A percentile compares a stretch with the other conserved stretches of the same genome.
Conservation (phyloP, 2,113 vertebrate species). For the Pleuronectes platessa region DNA sequence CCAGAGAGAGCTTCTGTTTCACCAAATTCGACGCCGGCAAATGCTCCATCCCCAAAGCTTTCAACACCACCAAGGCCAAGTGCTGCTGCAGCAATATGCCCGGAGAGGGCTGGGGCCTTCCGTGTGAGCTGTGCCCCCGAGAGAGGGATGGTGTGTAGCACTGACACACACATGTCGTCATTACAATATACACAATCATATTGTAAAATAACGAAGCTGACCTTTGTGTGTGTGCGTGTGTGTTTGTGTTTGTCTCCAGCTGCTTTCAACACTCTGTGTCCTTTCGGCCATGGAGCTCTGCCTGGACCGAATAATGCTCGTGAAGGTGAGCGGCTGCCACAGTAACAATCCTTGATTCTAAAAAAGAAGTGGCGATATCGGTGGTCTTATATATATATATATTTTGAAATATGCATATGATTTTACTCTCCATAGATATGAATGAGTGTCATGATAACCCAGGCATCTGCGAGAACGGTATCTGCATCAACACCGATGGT, state of each 20-base stretch:
- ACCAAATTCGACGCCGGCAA: slow-evolving; percentile 91
- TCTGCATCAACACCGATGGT: slow-evolving; percentile 93
- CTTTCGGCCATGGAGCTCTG: slow-evolving; percentile 88
- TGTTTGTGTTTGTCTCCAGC: slow-evolving; percentile 72
- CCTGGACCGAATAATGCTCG: slow-evolving; percentile 84
- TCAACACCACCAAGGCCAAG: slow-evolving; percentile 92
- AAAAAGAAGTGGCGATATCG: not conserved
- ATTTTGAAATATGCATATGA: not conserved
- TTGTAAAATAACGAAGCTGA: slow-evolving; percentile 16
- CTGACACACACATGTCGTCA: not conserved
- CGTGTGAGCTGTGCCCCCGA: slow-evolving; percentile 93
- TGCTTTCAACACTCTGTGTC: slow-evolving; percentile 87
- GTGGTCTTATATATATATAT: not conserved
- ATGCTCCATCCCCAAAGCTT: slow-evolving; percentile 91
- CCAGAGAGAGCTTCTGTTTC: slow-evolving; percentile 94
- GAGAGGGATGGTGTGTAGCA: slow-evolving; percentile 85
- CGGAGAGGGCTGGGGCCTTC: slow-evolving; percentile 93
- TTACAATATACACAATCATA: slow-evolving; percentile 1
- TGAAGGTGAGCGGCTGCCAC: slow-evolving; percentile 83
- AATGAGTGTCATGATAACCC: slow-evolving; percentile 92
- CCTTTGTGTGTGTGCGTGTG: slow-evolving; percentile 4
- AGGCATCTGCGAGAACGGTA: slow-evolving; percentile 87
- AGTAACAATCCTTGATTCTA: not conserved
- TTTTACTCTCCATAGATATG: slow-evolving; percentile 81
- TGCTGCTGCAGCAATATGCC: slow-evolving; percentile 96